phyloP scores from a whole-genome alignment of 2,113 vertebrate genomes.

The Psammodynastes pulverulentus region DNA sequence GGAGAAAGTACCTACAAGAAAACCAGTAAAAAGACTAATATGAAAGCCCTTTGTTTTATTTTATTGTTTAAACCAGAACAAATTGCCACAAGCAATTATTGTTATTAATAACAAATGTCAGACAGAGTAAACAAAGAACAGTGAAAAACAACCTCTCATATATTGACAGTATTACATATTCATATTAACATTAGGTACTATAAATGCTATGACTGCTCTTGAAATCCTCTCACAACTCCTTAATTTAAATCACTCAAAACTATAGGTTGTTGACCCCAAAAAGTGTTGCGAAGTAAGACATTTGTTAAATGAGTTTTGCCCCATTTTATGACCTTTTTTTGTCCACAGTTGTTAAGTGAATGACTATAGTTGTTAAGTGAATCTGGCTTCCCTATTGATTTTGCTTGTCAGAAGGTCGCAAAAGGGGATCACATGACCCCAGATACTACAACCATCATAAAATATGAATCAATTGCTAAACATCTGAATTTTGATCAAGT shows the following conservation, averaged over 20 bases:
- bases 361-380: not conserved
- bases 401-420: not conserved
- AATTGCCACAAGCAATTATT: not conserved
- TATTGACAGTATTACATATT: not conserved
- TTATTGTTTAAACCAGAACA: not conserved
- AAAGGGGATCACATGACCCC: not conserved
- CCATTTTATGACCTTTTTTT: not conserved
- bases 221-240: slow-evolving; percentile 1
- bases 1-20: not conserved
- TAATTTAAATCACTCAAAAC: not conserved
- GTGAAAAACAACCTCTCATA: not conserved
- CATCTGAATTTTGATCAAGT: not conserved
- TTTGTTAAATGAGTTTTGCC: not conserved
- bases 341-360: not conserved
- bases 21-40: not conserved
- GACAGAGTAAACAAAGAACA: not conserved
- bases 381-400: not conserved
- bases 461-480: not conserved
- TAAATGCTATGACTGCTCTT: not conserved
- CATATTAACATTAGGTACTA: not conserved
- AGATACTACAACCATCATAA: not conserved
- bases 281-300: not conserved
- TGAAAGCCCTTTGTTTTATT: not conserved
- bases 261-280: not conserved
- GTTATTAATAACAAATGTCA: not conserved